phyloP scores from a whole-genome alignment of 2,797 vertebrate species.

The Botia kubotai region DNA sequence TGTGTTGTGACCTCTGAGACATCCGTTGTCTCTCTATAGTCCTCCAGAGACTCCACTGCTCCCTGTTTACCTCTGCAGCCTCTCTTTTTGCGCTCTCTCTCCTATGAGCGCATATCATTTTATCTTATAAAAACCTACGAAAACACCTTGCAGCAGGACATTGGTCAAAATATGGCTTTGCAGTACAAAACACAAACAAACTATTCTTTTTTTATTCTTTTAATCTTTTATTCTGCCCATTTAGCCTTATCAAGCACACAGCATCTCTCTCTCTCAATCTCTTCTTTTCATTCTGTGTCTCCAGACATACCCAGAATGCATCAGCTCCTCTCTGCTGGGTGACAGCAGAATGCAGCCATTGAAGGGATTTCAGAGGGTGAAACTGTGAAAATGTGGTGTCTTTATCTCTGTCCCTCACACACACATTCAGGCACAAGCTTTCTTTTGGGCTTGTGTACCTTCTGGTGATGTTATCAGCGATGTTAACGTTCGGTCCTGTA shows the following conservation, averaged over 20 bases:
- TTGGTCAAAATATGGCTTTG: slow-evolving; percentile 27
- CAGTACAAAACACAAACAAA: slow-evolving; percentile 38
- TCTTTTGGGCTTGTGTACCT: slow-evolving; percentile 27
- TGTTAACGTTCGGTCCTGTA: slow-evolving; percentile 22
- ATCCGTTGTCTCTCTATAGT: slow-evolving; percentile 41
- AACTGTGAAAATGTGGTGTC: slow-evolving; percentile 33
- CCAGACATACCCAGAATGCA: slow-evolving; percentile 41
- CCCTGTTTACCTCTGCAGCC: slow-evolving; percentile 2
- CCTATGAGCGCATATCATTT: slow-evolving; percentile 1
- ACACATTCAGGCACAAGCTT: slow-evolving; percentile 36
- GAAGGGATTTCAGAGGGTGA: slow-evolving; percentile 51
- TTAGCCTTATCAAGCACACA: slow-evolving; percentile 48
- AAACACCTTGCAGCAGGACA: slow-evolving; percentile 8
- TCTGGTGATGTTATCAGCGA: slow-evolving; percentile 55
- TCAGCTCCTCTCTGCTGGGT: slow-evolving; percentile 42
- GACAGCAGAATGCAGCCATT: slow-evolving; percentile 40
- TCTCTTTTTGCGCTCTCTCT: slow-evolving; percentile 28
- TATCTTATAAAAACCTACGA: slow-evolving; percentile 15
- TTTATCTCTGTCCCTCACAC: slow-evolving; percentile 6
- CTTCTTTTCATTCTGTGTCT: slow-evolving; percentile 19
- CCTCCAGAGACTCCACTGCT: slow-evolving; percentile 39
- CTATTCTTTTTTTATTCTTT: slow-evolving; percentile 29
- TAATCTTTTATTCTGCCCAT: slow-evolving; percentile 30
- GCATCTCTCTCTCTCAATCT: slow-evolving; percentile 32
- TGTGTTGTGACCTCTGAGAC: slow-evolving; percentile 39